phyloP scores from a whole-genome alignment of 2,113 vertebrate genomes.

The Erythrocebus patas region DNA sequence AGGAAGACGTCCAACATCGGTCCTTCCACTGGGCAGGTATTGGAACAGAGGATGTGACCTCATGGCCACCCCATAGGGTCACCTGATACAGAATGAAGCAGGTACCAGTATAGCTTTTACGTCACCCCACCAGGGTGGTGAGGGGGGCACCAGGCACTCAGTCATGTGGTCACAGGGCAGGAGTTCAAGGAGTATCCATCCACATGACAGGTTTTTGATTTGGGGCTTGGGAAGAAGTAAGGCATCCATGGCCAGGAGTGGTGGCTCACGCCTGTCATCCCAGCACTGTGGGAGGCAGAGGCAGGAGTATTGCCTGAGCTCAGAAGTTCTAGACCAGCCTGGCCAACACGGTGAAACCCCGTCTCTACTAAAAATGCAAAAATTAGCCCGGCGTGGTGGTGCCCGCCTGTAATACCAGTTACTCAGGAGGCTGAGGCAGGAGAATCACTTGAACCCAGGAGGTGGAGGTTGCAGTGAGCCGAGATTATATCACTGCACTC shows the following conservation, averaged over 20 bases:
- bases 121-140: conserved; percentile 41
- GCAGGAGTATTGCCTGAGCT: too few species aligned
- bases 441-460: too few species aligned
- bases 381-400: too few species aligned
- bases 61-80: neutral
- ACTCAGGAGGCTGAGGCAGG: too few species aligned
- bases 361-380: too few species aligned
- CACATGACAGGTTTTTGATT: neutral
- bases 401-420: too few species aligned
- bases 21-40: neutral
- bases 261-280: too few species aligned
- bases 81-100: neutral
- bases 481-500: too few species aligned
- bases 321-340: too few species aligned
- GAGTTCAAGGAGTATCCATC: neutral
- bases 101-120: neutral
- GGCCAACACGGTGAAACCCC: too few species aligned
- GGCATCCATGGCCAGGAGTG: neutral
- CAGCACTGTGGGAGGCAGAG: too few species aligned
- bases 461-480: too few species aligned
- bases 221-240: neutral
- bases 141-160: neutral
- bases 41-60: neutral
- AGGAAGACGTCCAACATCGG: accelerated
- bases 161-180: neutral